Evolutionary conservation across 2,797 vertebrate genomes (phyloP), one percentile per base, ranked within the genome.

Genomic region (Triplophysa bombifrons): DNA sequence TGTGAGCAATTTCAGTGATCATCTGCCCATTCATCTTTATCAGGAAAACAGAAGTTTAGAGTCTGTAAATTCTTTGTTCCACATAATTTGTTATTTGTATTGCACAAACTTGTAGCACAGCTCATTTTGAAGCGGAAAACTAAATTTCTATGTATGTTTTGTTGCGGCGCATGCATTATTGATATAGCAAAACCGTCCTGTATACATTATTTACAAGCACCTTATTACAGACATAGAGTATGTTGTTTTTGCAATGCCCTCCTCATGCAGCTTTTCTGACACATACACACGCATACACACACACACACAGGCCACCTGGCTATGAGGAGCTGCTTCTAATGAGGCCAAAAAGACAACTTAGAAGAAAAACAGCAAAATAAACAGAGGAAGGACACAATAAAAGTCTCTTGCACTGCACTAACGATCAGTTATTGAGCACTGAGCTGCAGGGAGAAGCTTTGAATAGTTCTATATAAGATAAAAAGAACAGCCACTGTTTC

Each of bases 121-220:
- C 67, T 60, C 41, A 77, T 77, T 77, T 67, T 67, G 11, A 46
- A 13, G 38, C 67, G 11, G 69, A 48, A 77, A 58, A 60, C 14
- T 0, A 0, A 25, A 53, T 71, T 70, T 78, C 61, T 11, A 60
- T 66, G 56, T 70, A 70, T 53, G 61, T 72, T 58, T 73, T 67
- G 60, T 72, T 73, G 17, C 12, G 50, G 48, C 27, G 38, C 25
- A 87, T 91, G 76, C 85, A 91, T 91, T 86, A 90, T 91, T 91
- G 82, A 91, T 89, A 80, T 84, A 86, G 85, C 74, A 73, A 74
- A 72, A 71, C 86, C 64, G 75, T 80, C 70, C 80, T 83, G 41
- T 82, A 88, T 92, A 51, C 84, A 89, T 91, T 91, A 90, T 91
- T 92, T 87, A 90, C 76, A 50, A 58, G 41, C 80, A 50, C 67